Conservation (phyloP, 2,113 vertebrate species). For the Connochaetes taurinus region DNA sequence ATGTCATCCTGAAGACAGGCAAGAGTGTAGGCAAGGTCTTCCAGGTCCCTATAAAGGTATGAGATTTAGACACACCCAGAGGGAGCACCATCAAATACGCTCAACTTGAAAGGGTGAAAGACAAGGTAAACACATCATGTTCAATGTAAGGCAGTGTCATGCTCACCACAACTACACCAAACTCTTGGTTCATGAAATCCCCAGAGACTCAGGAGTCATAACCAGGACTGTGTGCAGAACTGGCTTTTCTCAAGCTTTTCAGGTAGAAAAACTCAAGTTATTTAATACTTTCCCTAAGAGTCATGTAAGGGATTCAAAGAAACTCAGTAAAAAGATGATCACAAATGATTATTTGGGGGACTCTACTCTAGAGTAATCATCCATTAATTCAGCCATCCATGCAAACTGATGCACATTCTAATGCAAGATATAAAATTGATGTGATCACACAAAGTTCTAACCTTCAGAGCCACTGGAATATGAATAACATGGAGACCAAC, state of each 20-base stretch:
- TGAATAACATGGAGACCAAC: background rate
- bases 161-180: background rate
- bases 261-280: accelerated
- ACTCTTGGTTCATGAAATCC: background rate
- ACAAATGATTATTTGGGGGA: no score
- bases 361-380: background rate
- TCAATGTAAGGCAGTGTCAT: background rate
- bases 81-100: background rate
- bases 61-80: accelerated
- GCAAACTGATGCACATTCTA: background rate
- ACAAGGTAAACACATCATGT: background rate
- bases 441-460: background rate
- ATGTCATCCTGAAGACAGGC: background rate
- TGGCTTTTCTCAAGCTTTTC: background rate
- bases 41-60: background rate
- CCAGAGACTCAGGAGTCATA: background rate
- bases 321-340: background rate
- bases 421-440: background rate
- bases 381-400: background rate
- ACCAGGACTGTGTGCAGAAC: background rate
- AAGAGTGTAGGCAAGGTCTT: accelerated
- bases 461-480: background rate
- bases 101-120: background rate
- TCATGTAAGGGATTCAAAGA: background rate
- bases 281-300: background rate